Evolutionary conservation across 2,113 vertebrate species (phyloP).

Genomic region (Barbus barbus): DNA sequence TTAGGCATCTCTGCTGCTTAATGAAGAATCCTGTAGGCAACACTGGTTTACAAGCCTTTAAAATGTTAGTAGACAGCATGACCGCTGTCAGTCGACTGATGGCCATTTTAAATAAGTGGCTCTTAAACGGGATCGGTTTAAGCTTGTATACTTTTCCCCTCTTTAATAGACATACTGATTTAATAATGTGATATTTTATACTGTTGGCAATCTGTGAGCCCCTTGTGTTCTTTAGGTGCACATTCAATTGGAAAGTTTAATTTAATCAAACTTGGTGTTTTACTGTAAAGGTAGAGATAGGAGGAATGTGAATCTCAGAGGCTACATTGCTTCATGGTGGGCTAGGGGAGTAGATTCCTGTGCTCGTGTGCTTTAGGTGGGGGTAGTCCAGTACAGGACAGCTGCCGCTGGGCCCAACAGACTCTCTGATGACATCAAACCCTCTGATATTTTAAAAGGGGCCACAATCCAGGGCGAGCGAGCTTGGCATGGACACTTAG

Average conservation of each 20-base stretch:
- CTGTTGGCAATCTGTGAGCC: neutral
- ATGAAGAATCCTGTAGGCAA: neutral
- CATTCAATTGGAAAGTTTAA: neutral
- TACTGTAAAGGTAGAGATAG: conserved; percentile 27
- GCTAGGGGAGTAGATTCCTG: conserved; percentile 68
- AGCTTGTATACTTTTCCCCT: neutral
- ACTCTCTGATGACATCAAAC: conserved; percentile 81
- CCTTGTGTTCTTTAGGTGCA: neutral
- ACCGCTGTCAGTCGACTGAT: neutral
- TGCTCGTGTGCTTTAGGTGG: conserved; percentile 55
- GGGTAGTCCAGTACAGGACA: conserved; percentile 61
- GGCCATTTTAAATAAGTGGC: neutral
- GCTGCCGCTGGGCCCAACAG: conserved; percentile 86
- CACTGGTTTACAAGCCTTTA: conserved; percentile 3
- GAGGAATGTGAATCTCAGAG: conserved; percentile 59
- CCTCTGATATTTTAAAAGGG: conserved; percentile 87
- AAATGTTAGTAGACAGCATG: neutral
- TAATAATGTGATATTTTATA: neutral
- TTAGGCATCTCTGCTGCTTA: neutral
- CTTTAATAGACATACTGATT: neutral
- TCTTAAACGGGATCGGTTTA: neutral
- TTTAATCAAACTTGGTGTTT: neutral
- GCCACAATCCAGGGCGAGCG: conserved; percentile 82
- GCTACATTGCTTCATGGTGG: conserved; percentile 59
- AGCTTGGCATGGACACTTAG: conserved; percentile 70